Evolutionary conservation across 2,113 vertebrate genomes (phyloP), one percentile per base, ranked within the genome.

Genomic region (Pomatostomus ruficeps): DNA sequence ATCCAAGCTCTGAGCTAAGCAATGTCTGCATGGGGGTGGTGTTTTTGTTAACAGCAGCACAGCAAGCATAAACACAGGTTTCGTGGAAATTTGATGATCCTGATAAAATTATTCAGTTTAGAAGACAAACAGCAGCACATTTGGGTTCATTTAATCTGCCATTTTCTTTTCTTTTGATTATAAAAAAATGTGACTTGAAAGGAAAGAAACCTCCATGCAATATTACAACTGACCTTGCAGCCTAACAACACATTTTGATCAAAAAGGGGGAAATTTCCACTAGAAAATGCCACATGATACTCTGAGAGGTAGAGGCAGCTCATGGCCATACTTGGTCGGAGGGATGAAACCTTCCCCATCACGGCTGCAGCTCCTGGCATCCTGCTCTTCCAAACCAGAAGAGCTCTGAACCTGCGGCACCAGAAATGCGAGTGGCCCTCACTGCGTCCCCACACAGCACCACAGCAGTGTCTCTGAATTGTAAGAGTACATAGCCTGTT

Each of bases 61-160:
- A 94, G 75, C 33, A 87, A 84, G 61, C 19, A 85, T 61, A 89
- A 93, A 91, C 55, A 89, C 33, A 40, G n/a, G 55, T 78, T 94
- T 88, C 17, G 3, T 7, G 54, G 92, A 90, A 95, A 88, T 80
- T 22, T 92, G 85, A 83, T 94, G 79, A 61, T 70, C 68, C 79
- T 55, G 88, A 92, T 85, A 83, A 88, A 90, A 90, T 55, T 67
- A 51, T 42, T 80, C 55, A 62, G 4, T 26, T 25, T 26, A 77
- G 78, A 88, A 88, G 42, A 92, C 70, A 80, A 77, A 26, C 29
- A 76, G 26, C 42, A 88, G 71, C 42, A 80, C 1, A 6, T 54
- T 57, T 2, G 4, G 2, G 17, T 63, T 93, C 2, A 2, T 58
- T 70, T 51, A 33, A 74, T 42, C 26, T 29, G 35, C 23, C 33